Conservation (phyloP, 2,888 invertebrate species). For the Leptura quadrifasciata region DNA sequence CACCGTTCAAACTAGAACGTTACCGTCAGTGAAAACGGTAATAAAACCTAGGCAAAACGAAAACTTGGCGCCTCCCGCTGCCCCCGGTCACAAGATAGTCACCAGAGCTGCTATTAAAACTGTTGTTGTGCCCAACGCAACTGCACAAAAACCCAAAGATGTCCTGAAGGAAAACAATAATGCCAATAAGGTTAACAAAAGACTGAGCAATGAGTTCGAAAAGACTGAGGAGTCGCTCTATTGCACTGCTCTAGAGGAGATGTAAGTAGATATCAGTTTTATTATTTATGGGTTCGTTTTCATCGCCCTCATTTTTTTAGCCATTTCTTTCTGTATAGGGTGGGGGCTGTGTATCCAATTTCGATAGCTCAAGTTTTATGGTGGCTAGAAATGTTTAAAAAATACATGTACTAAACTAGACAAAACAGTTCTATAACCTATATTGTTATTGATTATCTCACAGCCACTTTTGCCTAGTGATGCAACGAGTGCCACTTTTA, state of each 20-base stretch:
- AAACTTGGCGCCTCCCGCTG: constrained; percentile 68
- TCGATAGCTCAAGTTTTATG: no score
- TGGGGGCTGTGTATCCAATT: no score
- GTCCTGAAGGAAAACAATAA: constrained; percentile 67
- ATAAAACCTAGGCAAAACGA: constrained; percentile 71
- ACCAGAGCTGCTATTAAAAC: constrained; percentile 69
- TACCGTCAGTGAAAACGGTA: constrained; percentile 70
- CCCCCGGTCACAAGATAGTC: constrained; percentile 67
- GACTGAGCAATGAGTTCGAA: constrained; percentile 82
- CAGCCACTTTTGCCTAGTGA: no score
- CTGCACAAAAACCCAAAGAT: constrained; percentile 70
- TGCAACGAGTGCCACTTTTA: no score
- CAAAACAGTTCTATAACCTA: no score
- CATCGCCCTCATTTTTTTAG: no score
- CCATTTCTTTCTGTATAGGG: no score
- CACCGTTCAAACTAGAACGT: constrained; percentile 70
- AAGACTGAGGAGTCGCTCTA: constrained; percentile 86
- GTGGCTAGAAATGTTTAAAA: no score
- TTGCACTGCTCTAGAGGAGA: constrained; percentile 85
- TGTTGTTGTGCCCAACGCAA: constrained; percentile 65
- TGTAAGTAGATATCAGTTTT: constrained; percentile 74
- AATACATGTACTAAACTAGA: no score
- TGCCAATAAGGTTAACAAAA: constrained; percentile 72
- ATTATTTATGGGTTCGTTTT: no score
- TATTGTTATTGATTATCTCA: no score